phyloP scores from a whole-genome alignment of 1,140 invertebrate species.

The Leptopilina clavipes region DNA sequence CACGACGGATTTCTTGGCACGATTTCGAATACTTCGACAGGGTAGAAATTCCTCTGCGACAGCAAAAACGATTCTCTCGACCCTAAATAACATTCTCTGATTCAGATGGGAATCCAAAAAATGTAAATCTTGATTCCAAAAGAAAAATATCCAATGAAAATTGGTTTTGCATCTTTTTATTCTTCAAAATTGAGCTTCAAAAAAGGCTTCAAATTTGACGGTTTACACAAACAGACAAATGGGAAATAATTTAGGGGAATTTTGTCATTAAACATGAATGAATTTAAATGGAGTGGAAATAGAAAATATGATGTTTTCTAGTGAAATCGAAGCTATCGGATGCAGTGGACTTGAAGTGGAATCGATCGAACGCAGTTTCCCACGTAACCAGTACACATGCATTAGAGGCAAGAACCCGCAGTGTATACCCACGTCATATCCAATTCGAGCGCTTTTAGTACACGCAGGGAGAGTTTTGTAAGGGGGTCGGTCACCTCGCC shows the following conservation, averaged over 20 bases:
- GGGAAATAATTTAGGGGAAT: not conserved
- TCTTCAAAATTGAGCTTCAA: not conserved
- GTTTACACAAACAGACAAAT: not conserved
- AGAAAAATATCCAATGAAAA: not conserved
- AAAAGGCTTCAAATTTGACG: not conserved
- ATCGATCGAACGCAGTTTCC: conserved; percentile 53
- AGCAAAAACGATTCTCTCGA: conserved; percentile 19
- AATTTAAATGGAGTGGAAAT: too few relatives aligned
- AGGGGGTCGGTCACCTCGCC: conserved; percentile 60
- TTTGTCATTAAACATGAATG: not conserved
- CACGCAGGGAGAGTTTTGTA: conserved; percentile 59
- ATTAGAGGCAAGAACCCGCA: conserved; percentile 71
- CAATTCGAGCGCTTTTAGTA: conserved; percentile 67
- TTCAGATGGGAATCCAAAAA: conserved; percentile 7
- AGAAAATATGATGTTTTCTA: not conserved
- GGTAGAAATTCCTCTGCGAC: conserved; percentile 25
- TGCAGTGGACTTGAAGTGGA: conserved; percentile 34
- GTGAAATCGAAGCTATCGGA: not conserved
- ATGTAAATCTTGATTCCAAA: not conserved
- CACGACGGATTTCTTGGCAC: conserved; percentile 58
- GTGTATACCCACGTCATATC: conserved; percentile 72
- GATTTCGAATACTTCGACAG: conserved; percentile 46
- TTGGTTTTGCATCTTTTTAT: not conserved
- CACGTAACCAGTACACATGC: conserved; percentile 62
- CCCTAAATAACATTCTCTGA: not conserved